Percentiles rank a stretch among this genome's conserved stretches.
Conservation (phyloP, 2,888 invertebrate species). For the Noctua fimbriata region DNA sequence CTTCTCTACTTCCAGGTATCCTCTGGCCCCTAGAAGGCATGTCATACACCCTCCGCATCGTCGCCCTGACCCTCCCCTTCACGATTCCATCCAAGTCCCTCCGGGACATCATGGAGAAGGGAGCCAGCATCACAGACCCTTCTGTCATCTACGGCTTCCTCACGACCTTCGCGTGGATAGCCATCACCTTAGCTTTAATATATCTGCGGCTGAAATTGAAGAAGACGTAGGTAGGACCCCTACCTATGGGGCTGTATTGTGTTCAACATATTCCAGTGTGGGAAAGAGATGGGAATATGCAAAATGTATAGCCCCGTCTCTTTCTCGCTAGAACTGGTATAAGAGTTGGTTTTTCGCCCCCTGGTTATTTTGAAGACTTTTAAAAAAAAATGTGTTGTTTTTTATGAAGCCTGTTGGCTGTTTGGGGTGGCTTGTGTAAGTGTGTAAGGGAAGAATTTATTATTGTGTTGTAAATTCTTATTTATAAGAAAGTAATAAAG, state of each 20-base stretch:
- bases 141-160: slow-evolving; percentile 94
- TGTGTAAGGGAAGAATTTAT: background rate
- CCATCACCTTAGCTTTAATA: slow-evolving; percentile 90
- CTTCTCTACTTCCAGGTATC: slow-evolving; percentile 83
- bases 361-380: slow-evolving; percentile 13
- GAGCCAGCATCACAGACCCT: slow-evolving; percentile 92
- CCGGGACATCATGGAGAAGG: slow-evolving; percentile 94
- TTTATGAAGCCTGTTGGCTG: background rate
- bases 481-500: no score
- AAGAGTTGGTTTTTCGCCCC: background rate
- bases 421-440: slow-evolving; percentile 3
- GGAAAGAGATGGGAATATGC: background rate
- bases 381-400: background rate
- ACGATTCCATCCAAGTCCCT: slow-evolving; percentile 95
- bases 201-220: slow-evolving; percentile 85
- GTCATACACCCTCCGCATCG: slow-evolving; percentile 90
- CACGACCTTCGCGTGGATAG: slow-evolving; percentile 92
- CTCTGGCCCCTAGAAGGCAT: slow-evolving; percentile 93
- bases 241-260: background rate
- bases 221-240: slow-evolving; percentile 72
- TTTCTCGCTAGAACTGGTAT: background rate
- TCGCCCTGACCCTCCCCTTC: slow-evolving; percentile 93
- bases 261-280: background rate
- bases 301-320: background rate
- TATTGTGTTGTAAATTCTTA: background rate